Evolutionary conservation across 2,888 invertebrate genomes (phyloP).

Genomic region (Pecten maximus): DNA sequence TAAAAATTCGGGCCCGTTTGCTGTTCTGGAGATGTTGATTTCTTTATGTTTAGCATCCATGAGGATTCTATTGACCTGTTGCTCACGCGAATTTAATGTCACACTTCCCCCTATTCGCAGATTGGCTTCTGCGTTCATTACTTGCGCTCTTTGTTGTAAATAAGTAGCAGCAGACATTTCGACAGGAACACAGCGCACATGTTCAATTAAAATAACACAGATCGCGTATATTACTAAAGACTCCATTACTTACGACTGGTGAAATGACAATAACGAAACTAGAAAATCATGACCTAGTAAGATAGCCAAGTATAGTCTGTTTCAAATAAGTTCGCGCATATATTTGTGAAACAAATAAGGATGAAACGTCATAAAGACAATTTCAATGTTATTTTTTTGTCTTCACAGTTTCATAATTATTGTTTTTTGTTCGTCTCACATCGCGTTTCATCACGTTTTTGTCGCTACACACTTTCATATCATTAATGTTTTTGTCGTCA

Average conservation of each 20-base stretch:
- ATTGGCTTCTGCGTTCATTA: conserved; percentile 60
- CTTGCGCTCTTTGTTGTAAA: conserved; percentile 47
- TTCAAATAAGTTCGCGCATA: not conserved
- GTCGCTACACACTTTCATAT: too few species aligned
- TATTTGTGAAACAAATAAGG: too few species aligned
- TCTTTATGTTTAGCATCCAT: conserved; percentile 62
- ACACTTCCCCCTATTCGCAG: conserved; percentile 64
- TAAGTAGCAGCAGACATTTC: not conserved
- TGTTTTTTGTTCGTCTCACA: too few species aligned
- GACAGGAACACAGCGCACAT: not conserved
- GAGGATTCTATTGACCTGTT: conserved; percentile 62
- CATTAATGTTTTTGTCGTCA: too few species aligned
- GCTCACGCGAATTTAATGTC: conserved; percentile 62
- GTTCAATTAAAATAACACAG: not conserved
- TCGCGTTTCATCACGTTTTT: too few species aligned
- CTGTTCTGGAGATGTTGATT: conserved; percentile 54
- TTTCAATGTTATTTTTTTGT: too few species aligned
- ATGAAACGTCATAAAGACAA: too few species aligned
- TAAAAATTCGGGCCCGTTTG: conserved; percentile 58
- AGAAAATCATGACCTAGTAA: conserved; percentile 13
- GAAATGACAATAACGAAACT: not conserved
- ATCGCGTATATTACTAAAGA: not conserved
- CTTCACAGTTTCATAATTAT: too few species aligned
- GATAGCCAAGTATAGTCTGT: not conserved
- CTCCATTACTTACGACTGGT: not conserved